phyloP scores from a whole-genome alignment of 2,113 vertebrate genomes.

The Misgurnus mizolepis region DNA sequence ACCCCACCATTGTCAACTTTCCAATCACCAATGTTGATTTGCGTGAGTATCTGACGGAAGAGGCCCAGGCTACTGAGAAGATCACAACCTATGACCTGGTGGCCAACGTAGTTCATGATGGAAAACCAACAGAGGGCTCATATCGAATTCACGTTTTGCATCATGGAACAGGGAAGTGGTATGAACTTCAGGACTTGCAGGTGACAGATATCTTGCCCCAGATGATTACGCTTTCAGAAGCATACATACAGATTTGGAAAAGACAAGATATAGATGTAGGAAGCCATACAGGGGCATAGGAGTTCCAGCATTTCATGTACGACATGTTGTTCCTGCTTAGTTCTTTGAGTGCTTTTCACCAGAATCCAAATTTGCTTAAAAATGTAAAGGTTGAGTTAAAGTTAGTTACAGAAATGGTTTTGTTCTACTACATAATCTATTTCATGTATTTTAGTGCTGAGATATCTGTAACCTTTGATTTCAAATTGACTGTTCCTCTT shows the following conservation, averaged over 20 bases:
- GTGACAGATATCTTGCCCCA: slow-evolving; percentile 95
- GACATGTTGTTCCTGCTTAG: neutral
- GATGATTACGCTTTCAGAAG: slow-evolving; percentile 97
- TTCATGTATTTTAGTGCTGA: neutral
- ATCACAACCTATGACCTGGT: slow-evolving; percentile 91
- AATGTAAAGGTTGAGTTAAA: neutral
- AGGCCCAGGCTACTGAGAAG: slow-evolving; percentile 84
- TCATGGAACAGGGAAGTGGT: slow-evolving; percentile 96
- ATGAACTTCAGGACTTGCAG: slow-evolving; percentile 95
- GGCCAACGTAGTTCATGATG: slow-evolving; percentile 92
- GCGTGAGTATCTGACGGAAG: slow-evolving; percentile 90
- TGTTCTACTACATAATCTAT: neutral
- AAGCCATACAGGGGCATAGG: slow-evolving; percentile 83
- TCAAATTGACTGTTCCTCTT: too few species aligned
- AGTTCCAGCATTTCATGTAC: neutral
- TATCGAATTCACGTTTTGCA: slow-evolving; percentile 96
- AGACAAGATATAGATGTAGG: slow-evolving; percentile 77
- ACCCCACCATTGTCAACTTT: slow-evolving; percentile 97
- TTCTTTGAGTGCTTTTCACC: neutral
- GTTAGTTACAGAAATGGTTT: too few species aligned
- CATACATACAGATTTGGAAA: slow-evolving; percentile 99
- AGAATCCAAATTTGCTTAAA: neutral
- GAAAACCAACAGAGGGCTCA: slow-evolving; percentile 89
- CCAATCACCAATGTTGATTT: slow-evolving; percentile 98
- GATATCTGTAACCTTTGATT: neutral